Conservation (phyloP, 2,888 invertebrate genomes). For the Byasa hedistus region DNA sequence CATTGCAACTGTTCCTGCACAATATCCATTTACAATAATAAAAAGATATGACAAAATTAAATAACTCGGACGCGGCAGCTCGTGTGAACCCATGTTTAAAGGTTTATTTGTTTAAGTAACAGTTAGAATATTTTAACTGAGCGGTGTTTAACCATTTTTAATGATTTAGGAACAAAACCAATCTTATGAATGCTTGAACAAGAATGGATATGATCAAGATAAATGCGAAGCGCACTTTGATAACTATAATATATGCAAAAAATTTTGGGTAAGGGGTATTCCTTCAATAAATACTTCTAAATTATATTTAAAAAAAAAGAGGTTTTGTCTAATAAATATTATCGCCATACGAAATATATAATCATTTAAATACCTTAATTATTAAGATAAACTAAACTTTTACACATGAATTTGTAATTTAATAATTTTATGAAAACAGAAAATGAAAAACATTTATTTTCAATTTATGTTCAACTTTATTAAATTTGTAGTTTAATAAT, state of each 20-base stretch:
- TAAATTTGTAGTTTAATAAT: too few species aligned
- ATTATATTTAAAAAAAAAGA: too few species aligned
- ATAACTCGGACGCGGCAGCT: slow-evolving; percentile 56
- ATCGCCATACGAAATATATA: too few species aligned
- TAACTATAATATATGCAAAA: slow-evolving; percentile 89
- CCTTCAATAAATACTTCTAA: neutral
- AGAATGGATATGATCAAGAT: slow-evolving; percentile 82
- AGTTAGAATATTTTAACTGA: neutral
- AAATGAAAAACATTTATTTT: too few species aligned
- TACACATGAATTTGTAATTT: too few species aligned
- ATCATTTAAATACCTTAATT: too few species aligned
- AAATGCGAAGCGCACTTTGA: slow-evolving; percentile 84
- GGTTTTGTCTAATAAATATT: too few species aligned
- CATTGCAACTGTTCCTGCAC: too few species aligned
- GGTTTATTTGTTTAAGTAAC: slow-evolving; percentile 39
- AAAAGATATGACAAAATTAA: slow-evolving; percentile 54
- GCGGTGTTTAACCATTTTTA: slow-evolving; percentile 38
- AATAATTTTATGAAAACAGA: too few species aligned
- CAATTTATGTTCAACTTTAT: slow-evolving; percentile 23
- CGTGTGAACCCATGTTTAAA: slow-evolving; percentile 66
- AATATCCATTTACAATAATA: neutral
- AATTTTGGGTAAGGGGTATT: slow-evolving; percentile 87
- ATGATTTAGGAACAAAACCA: slow-evolving; percentile 83
- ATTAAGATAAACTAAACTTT: too few species aligned
- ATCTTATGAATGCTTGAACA: slow-evolving; percentile 85